phyloP scores from a whole-genome alignment of 2,113 vertebrate species.

The Alosa alosa region DNA sequence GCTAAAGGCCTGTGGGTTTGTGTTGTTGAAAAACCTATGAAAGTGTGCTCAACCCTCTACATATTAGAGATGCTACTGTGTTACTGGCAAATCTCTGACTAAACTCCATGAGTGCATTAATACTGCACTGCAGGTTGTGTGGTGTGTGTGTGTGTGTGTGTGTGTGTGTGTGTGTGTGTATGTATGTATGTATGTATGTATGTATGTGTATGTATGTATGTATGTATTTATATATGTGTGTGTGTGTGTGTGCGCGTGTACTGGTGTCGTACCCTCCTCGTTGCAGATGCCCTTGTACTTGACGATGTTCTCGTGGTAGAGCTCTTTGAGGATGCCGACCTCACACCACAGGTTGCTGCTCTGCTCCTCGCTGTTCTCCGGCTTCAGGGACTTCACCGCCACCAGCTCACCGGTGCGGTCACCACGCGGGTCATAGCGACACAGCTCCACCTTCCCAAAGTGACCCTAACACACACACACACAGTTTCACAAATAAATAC shows the following conservation, averaged over 20 bases:
- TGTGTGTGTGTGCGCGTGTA: neutral
- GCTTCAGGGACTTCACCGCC: constrained; percentile 96
- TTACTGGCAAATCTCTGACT: neutral
- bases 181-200: neutral
- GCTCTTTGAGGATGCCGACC: constrained; percentile 89
- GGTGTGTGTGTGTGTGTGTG: neutral
- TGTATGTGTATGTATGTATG: neutral
- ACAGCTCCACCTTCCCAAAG: constrained; percentile 96
- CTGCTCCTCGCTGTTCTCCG: constrained; percentile 87
- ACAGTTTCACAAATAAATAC: neutral
- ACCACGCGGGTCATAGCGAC: constrained; percentile 90
- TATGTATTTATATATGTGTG: neutral
- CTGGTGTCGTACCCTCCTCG: constrained; percentile 78
- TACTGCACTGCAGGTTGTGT: neutral
- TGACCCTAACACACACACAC: constrained; percentile 77
- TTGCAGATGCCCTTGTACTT: constrained; percentile 97
- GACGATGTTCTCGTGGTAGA: constrained; percentile 97
- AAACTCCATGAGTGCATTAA: neutral
- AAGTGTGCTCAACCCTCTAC: neutral
- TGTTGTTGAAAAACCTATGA: neutral
- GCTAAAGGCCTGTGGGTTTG: neutral
- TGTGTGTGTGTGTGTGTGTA: neutral
- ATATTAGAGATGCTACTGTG: no score
- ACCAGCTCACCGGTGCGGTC: constrained; percentile 94
- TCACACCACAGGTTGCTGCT: constrained; percentile 89